Base-by-base conservation (phyloP, 2,888 invertebrate genomes). In the Cylindroiulus punctatus region DNA sequence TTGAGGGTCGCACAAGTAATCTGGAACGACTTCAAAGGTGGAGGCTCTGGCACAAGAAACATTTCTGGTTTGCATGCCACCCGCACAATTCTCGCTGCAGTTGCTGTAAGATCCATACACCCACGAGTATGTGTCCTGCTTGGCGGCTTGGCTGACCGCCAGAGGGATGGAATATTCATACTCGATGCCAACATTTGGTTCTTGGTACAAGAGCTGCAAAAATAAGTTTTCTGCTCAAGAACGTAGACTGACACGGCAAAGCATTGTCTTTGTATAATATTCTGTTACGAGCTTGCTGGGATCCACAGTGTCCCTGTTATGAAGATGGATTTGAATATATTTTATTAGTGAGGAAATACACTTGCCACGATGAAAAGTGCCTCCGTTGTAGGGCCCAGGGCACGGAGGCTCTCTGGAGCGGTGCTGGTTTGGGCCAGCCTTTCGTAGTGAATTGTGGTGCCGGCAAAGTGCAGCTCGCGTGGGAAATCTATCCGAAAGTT, bases 401-500 rank as follows among this genome's bases (percentile, higher is more conserved):
- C 94, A 17, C 94, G 93, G 84, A 99, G 92, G 88, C 93, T 94
- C 92, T 99, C 98, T 0, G 96, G 96, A 0, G 96, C 95, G 0
- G 94, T 93, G 90, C 95, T 95, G 2, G 95, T 96, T 90, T 94
- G 94, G 26, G 95, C 95, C 88, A 94, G 94, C 88, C 97, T 93
- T 89, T 96, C 95, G 90, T 99, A 99, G 90, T 95, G 94, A 93
- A 98, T 98, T 89, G 94, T 93, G 7, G 95, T 94, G 17, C 97
- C 97, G 0, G 96, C 96, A 89, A 97, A 96, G 87, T 92, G 92
- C 89, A 96, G 92, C 47, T 94, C 94, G 86, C 95, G 93, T 0
- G 97, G 97, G 90, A 96, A 96, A 91, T 97, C 96, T 90, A 99
- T 97, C 90, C 95, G 94, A 95, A 97, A 98, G 90, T 97, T 95